Evolutionary conservation across 2,113 vertebrate genomes (phyloP), one percentile per base, ranked within the genome.

Genomic region (Heterocephalus glaber): DNA sequence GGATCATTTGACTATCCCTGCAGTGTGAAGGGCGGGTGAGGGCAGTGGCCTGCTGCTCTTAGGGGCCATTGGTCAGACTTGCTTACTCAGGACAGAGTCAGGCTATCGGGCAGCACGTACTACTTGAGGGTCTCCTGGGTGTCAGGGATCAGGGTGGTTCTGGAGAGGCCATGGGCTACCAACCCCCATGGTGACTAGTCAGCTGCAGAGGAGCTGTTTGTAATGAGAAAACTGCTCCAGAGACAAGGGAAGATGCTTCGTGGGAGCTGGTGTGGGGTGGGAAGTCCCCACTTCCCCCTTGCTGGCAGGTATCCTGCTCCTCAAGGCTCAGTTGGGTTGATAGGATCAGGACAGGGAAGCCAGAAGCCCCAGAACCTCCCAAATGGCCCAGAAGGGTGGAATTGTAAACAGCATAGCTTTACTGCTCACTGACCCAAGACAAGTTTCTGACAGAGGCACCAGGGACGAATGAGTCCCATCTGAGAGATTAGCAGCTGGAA

Each of bases 21-120:
- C 26, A 47, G 7, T 30, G 22, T 20, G 24, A 1, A 3, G n/a
- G 28, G 49, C 8, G 13, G 30, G 17, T 22, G 0, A n/a, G 33
- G 6, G 41, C 65, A 28, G 49, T 56, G 35, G 7, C 16, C 66
- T 44, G 4, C 44, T 47, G 12, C 61, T 68, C 80, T 84, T 63
- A 35, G 4, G 76, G 58, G 38, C 66, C 33, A 47, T 0, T 87
- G 70, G 20, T 35, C 77, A 88, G 87, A 77, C 20, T 52, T 79
- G 28, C 52, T 87, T 47, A 14, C 52, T 65, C 70, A 83, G 44
- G 47, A 54, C 30, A 49, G 77, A 49, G 56, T 63, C 6, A 63
- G 33, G 58, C 24, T 26, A 2, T 90, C 87, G 65, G 0, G 60
- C 2, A 30, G 6, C 47, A 0, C 8, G 9, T 33, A 12, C 72